Percentiles rank a stretch among this genome's conserved stretches.
These are phyloP conservation scores for Emys orbicularis DNA, from an alignment of 2,797 vertebrate genomes.

Conservation along the genomic window DNA sequence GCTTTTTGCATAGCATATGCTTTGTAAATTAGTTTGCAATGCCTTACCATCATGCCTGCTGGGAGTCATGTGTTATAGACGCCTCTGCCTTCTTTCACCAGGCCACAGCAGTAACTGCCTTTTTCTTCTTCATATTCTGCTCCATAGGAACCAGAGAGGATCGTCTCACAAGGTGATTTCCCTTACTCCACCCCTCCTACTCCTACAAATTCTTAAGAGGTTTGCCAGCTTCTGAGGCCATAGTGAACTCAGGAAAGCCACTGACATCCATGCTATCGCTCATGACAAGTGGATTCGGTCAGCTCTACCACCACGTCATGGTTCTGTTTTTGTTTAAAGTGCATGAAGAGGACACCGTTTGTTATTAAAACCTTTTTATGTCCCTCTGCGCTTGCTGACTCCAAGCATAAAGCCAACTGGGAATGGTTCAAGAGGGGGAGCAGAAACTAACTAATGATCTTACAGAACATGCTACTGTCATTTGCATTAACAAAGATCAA, in stretches of 20 bases:
- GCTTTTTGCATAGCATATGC: slow-evolving; percentile 33
- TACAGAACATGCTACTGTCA: not conserved
- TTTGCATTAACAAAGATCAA: not conserved
- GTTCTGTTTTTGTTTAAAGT: not conserved
- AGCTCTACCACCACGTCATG: not conserved
- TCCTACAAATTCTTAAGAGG: not conserved
- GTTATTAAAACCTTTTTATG: slow-evolving; percentile 23
- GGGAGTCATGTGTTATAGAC: slow-evolving; percentile 33
- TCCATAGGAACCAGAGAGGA: slow-evolving; percentile 49
- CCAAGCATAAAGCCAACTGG: not conserved
- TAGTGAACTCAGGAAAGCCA: slow-evolving; percentile 15
- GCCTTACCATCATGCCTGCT: not conserved
- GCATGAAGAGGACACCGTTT: not conserved
- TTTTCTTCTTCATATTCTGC: slow-evolving; percentile 60
- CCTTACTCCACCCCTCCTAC: not conserved
- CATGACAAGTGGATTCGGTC: not conserved
- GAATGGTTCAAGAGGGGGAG: not conserved
- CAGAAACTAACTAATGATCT: slow-evolving; percentile 16
- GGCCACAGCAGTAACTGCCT: slow-evolving; percentile 49
- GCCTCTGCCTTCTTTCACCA: slow-evolving; percentile 22
- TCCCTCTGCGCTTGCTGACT: slow-evolving; percentile 26
- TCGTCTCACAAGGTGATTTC: slow-evolving; percentile 18
- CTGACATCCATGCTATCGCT: not conserved
- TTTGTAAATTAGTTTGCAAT: slow-evolving; percentile 15
- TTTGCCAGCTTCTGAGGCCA: not conserved